Conservation (phyloP, 1,140 invertebrate species). For the Littorina saxatilis region DNA sequence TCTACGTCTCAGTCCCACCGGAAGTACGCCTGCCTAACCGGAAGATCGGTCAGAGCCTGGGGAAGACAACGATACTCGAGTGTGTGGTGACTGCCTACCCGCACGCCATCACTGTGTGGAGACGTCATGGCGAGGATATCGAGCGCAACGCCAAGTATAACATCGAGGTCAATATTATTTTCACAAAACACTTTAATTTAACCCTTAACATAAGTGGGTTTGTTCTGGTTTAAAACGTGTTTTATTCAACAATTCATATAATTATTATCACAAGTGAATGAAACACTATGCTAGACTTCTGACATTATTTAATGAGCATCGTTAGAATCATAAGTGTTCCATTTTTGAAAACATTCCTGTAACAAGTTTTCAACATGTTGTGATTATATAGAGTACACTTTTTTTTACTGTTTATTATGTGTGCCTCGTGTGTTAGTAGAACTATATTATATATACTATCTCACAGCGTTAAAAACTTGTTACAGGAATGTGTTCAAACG, state of each 20-base stretch:
- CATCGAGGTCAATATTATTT: conserved; percentile 84
- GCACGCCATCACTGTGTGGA: conserved; percentile 90
- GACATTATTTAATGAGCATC: too few species aligned
- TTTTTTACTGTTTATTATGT: too few species aligned
- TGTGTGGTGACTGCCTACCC: conserved; percentile 94
- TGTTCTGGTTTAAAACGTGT: not conserved
- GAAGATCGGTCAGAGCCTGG: conserved; percentile 61
- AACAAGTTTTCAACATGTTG: too few species aligned
- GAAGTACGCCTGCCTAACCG: conserved; percentile 63
- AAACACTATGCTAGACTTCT: not conserved
- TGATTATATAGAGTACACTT: too few species aligned
- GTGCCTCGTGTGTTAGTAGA: too few species aligned
- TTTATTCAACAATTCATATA: too few species aligned
- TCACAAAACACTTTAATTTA: not conserved
- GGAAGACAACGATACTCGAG: conserved; percentile 80
- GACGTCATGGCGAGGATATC: conserved; percentile 85
- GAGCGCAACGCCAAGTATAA: conserved; percentile 84
- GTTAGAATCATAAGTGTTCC: too few species aligned
- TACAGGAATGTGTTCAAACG: too few species aligned
- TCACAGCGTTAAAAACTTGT: too few species aligned
- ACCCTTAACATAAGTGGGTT: not conserved
- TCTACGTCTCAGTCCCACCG: conserved; percentile 67
- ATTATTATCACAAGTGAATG: too few species aligned
- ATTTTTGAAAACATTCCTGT: too few species aligned
- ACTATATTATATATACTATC: too few species aligned